phyloP scores from a whole-genome alignment of 2,888 invertebrate species.

The Melieria crassipennis region DNA sequence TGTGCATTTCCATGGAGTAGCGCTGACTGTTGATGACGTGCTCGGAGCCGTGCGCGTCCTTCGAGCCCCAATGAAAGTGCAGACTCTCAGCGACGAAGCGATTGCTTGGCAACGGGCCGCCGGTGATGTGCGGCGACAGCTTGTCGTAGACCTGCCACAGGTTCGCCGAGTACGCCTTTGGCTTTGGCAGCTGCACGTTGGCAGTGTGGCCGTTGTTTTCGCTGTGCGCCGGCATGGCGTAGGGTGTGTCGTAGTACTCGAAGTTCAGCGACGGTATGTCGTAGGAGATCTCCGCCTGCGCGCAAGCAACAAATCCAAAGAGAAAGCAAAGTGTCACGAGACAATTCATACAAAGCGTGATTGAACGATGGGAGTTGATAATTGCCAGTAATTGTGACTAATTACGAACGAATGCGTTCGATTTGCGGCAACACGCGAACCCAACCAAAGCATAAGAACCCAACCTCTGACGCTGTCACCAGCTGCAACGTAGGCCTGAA shows the following conservation, averaged over 20 bases:
- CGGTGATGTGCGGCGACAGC: conserved; percentile 33
- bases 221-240: conserved; percentile 20
- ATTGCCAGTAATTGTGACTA: too few species aligned
- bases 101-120: conserved; percentile 38
- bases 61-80: conserved; percentile 50
- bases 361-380: not conserved
- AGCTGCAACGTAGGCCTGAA: too few species aligned
- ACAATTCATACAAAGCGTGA: not conserved
- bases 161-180: conserved; percentile 15
- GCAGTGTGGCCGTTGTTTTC: conserved; percentile 45
- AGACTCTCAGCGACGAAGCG: conserved; percentile 41
- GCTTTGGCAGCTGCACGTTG: conserved; percentile 39
- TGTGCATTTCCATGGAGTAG: conserved; percentile 46
- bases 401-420: too few species aligned
- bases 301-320: not conserved
- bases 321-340: not conserved
- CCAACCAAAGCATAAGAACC: too few species aligned
- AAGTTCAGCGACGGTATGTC: conserved; percentile 36
- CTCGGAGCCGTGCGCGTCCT: conserved; percentile 43
- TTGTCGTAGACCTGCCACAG: conserved; percentile 36
- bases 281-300: conserved; percentile 35
- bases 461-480: too few species aligned
- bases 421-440: too few species aligned
- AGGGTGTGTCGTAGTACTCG: conserved; percentile 37
- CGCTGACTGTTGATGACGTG: conserved; percentile 46